Conservation (phyloP, 1,140 invertebrate genomes). For the Trachymyrmex cornetzi region DNA sequence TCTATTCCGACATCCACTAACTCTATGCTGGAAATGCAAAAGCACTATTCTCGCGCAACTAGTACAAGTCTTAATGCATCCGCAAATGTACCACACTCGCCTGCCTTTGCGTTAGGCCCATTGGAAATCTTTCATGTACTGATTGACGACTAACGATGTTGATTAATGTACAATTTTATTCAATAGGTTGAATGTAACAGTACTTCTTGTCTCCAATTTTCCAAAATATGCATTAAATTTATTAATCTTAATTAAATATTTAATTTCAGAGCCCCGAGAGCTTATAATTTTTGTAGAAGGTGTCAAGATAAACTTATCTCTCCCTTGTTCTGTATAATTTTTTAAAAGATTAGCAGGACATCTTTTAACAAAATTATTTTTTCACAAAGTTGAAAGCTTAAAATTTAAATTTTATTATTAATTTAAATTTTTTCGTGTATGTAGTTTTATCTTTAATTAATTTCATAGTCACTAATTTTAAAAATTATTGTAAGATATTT, state of each 20-base stretch:
- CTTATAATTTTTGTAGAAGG: neutral
- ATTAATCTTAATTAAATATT: neutral
- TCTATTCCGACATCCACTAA: slow-evolving; percentile 66
- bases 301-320: neutral
- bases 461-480: neutral
- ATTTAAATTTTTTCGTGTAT: neutral
- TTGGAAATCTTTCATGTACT: neutral
- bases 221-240: neutral
- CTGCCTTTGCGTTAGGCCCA: neutral
- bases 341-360: neutral
- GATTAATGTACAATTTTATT: neutral
- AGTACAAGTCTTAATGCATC: slow-evolving; percentile 27
- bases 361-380: slow-evolving; percentile 11
- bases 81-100: slow-evolving; percentile 18
- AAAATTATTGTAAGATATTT: neutral
- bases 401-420: slow-evolving; percentile 11
- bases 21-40: slow-evolving; percentile 61
- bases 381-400: neutral
- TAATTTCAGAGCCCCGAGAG: neutral
- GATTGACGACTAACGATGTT: neutral
- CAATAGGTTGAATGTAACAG: neutral
- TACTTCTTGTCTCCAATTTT: neutral
- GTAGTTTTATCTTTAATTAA: neutral
- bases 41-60: slow-evolving; percentile 52
- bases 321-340: neutral